phyloP scores from a whole-genome alignment of 1,140 invertebrate species.

The Holotrichia oblita region DNA sequence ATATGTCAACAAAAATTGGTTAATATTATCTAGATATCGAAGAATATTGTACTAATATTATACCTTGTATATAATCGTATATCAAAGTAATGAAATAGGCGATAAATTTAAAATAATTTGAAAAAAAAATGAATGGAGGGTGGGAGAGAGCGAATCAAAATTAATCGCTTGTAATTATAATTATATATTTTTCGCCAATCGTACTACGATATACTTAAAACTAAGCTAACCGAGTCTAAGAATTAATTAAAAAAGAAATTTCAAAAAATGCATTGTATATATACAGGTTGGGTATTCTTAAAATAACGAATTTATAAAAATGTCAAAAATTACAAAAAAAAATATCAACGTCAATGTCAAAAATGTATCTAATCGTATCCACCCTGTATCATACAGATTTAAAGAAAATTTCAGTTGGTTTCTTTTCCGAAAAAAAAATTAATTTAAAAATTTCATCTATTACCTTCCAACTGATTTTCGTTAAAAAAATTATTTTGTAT shows the following conservation, averaged over 20 bases:
- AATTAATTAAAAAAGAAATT: constrained; percentile 39
- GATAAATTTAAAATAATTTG: constrained; percentile 25
- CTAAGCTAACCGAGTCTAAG: constrained; percentile 42
- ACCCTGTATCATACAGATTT: neutral
- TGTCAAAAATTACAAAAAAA: too few species aligned
- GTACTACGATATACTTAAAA: constrained; percentile 34
- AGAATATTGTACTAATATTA: too few species aligned
- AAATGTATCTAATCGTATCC: neutral
- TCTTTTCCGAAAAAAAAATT: neutral
- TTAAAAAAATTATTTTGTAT: constrained; percentile 10
- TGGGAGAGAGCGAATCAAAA: constrained; percentile 30
- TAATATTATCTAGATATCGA: too few species aligned
- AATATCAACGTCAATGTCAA: neutral
- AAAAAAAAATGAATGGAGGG: constrained; percentile 44
- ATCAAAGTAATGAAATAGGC: constrained; percentile 6
- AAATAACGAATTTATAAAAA: neutral
- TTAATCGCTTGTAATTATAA: constrained; percentile 17
- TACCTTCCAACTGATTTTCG: neutral
- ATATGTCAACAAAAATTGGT: too few species aligned
- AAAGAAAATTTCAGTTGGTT: neutral
- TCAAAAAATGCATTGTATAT: neutral
- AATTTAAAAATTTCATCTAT: neutral
- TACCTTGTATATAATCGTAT: neutral
- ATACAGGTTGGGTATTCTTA: too few species aligned
- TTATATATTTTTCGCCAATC: constrained; percentile 33